Percentiles rank a stretch among this genome's conserved stretches.
Evolutionary conservation across 2,113 vertebrate species (phyloP).

Genomic region (Chloropsis hardwickii): DNA sequence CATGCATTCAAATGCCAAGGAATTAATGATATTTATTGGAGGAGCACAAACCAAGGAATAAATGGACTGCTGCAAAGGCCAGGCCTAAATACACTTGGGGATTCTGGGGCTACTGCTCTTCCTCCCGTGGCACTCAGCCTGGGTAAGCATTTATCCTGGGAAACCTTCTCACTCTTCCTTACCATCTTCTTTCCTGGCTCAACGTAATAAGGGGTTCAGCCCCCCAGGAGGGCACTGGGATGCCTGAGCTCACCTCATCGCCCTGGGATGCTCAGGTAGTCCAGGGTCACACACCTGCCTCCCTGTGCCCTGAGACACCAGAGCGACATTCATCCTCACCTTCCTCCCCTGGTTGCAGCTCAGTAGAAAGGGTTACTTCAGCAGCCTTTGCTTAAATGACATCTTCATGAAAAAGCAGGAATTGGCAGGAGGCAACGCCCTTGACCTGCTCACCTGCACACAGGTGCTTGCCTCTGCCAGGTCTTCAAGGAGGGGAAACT

Average conservation of each 20-base stretch:
- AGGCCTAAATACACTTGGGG: neutral
- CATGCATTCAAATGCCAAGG: neutral
- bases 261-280: neutral
- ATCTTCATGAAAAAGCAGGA: neutral
- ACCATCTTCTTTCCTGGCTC: neutral
- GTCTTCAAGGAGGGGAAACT: neutral
- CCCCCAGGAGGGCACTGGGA: neutral
- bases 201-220: neutral
- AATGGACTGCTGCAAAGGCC: neutral
- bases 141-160: neutral
- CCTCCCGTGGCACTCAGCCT: neutral
- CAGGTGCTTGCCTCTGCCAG: neutral
- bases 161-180: neutral
- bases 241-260: neutral
- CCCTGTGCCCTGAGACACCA: neutral
- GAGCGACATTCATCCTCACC: neutral
- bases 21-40: neutral
- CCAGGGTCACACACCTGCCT: neutral
- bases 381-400: neutral
- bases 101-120: neutral
- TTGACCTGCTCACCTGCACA: neutral
- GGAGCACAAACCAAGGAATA: neutral
- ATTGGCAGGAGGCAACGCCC: neutral
- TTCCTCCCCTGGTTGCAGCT: neutral
- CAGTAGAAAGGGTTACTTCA: neutral